Base-by-base conservation (phyloP, 2,888 invertebrate genomes). In the Rhimphoctona megacephalus region DNA sequence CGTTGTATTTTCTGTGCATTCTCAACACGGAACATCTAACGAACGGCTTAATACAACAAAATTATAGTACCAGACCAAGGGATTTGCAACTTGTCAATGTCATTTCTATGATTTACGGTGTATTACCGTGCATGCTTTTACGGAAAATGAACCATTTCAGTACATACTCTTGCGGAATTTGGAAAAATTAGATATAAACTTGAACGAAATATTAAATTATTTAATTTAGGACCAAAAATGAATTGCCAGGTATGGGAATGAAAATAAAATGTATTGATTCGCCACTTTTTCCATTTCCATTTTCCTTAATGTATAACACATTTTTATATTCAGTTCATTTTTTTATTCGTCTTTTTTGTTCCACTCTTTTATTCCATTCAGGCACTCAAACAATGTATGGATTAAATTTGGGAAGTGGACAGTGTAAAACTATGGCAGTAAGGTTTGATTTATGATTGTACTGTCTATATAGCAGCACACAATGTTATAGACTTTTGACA, bases 11-110 rank as follows among this genome's bases (percentile, higher is more conserved):
- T 33, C 57, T 70, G 19, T n/a, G 25, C 36, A 22, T 9, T 17
- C 46, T 30, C 43, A 49, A 30, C 57, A 14, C 33, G 6, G 30
- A 79, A 70, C 57, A 57, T 70, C 79, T 46, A 79, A 33, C 33
- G 46, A 79, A 57, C n/a, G 8, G 57, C 33, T 22, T 36, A 9
- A 61, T 61, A 22, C 57, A 30, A n/a, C 30, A 14, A 30, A 25
- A 70, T 61, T 61, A 70, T 70, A 33, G 46, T 30, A 70, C 57
- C 6, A 30, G 57, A 14, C 19, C 30, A 57, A 70, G 33, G 33
- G 33, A 69, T 43, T 61, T 57, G 22, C 46, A 14, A 52, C 43
- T n/a, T 30, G 33, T 70, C 57, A 46, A 61, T 72, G 49, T 9
- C 25, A 54, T 43, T 54, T 39, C 30, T 8, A 33, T 66, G 64